Percentiles rank a stretch among this genome's conserved stretches.
These are phyloP conservation scores for Oryzias melastigma DNA, from an alignment of 2,113 vertebrate species.

Conservation along the genomic window DNA sequence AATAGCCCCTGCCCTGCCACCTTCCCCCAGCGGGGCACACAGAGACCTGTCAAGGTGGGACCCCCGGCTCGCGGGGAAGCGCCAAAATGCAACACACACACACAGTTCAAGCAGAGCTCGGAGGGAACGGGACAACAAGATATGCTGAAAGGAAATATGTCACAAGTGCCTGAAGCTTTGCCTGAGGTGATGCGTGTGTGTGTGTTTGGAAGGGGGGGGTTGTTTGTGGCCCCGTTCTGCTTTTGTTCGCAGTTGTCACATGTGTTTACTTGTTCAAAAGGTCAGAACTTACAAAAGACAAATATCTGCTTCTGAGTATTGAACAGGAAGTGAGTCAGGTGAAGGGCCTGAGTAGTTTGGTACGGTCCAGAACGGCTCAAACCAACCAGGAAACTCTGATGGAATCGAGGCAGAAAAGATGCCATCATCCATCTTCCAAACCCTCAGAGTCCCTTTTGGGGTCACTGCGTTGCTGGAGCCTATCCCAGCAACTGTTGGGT, in stretches of 20 bases:
- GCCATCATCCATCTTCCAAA: no score
- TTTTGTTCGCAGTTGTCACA: slow-evolving; percentile 11
- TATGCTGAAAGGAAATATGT: slow-evolving; percentile 55
- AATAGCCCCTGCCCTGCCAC: slow-evolving; percentile 64
- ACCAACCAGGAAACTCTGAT: no score
- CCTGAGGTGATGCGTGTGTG: slow-evolving; percentile 48
- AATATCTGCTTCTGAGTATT: not conserved
- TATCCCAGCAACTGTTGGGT: no score
- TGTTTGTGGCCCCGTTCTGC: slow-evolving; percentile 15
- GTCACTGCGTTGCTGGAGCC: no score
- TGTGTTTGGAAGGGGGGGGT: slow-evolving; percentile 18
- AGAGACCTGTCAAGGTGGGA: slow-evolving; percentile 63
- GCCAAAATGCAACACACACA: slow-evolving; percentile 16
- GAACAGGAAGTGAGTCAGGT: not conserved
- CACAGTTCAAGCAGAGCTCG: slow-evolving; percentile 6
- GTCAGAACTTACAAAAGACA: slow-evolving; percentile 1
- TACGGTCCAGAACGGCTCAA: no score
- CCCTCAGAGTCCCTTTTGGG: no score
- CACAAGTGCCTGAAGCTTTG: slow-evolving; percentile 51
- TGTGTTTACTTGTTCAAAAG: slow-evolving; percentile 22
- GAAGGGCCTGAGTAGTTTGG: no score
- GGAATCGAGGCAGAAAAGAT: no score
- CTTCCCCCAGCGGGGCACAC: slow-evolving; percentile 49
- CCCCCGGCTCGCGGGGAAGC: slow-evolving; percentile 33
- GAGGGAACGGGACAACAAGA: slow-evolving; percentile 43